These are phyloP conservation scores for Parasteatoda tepidariorum DNA, from an alignment of 1,140 invertebrate genomes.

Conservation along the genomic window DNA sequence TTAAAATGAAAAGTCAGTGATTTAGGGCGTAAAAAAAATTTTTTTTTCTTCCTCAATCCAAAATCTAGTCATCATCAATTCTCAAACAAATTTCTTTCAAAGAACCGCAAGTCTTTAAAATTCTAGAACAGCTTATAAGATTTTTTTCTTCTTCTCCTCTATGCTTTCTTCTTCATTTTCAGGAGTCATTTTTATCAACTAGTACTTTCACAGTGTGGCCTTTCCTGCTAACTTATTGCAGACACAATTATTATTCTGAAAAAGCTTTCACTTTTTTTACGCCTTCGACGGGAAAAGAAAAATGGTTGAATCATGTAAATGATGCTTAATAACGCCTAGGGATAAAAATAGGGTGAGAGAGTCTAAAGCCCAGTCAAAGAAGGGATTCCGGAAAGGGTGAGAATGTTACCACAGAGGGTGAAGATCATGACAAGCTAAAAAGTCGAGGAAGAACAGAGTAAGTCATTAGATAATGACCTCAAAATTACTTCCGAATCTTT, in stretches of 20 bases:
- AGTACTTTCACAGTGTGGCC: not conserved
- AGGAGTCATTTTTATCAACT: constrained; percentile 30
- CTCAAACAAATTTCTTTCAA: not conserved
- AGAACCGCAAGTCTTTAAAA: constrained; percentile 16
- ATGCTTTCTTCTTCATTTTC: not conserved
- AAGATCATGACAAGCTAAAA: too few species aligned
- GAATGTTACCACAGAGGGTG: too few species aligned
- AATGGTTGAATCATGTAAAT: constrained; percentile 36
- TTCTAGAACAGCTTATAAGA: not conserved
- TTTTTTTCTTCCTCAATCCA: not conserved
- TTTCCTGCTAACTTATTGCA: constrained; percentile 18
- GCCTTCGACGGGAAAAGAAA: not conserved
- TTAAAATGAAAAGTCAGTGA: constrained; percentile 27
- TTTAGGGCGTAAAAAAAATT: not conserved
- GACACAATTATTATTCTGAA: constrained; percentile 37
- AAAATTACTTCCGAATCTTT: too few species aligned
- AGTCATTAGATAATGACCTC: too few species aligned
- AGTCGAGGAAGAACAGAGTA: too few species aligned
- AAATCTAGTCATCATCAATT: constrained; percentile 14
- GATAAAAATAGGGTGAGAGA: not conserved
- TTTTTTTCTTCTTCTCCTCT: too few species aligned
- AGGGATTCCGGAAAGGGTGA: not conserved
- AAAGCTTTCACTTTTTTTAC: not conserved
- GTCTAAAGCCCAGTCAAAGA: not conserved
- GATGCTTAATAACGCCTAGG: constrained; percentile 26